Evolutionary conservation across 53 echinoderm and acorn worm genomes (phyloP), one percentile per base, ranked within the genome.

Genomic region (Echinometra lucunter): DNA sequence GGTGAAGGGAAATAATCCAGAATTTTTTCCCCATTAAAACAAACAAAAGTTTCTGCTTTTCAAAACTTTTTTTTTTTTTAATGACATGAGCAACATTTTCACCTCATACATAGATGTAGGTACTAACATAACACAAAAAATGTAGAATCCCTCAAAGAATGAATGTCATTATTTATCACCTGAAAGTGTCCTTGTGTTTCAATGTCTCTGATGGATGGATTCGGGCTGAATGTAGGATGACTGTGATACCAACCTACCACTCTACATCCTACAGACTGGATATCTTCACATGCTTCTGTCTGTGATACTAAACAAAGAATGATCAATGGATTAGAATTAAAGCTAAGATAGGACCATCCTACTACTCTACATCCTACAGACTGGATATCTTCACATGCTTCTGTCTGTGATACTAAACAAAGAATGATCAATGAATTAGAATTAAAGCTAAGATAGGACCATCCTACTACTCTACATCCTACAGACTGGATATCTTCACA

Each of bases 231-330:
- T 55, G 97, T 96, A 27, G 99, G 99, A 74, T 99, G 99, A 92
- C 99, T 99, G 95, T 99, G 99, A 58, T 99, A 99, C 99, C 99
- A 99, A 18, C 99, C 99, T 5, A 99, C 97, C 17, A 99, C 98
- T 72, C 96, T 94, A 66, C 91, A 95, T 6, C 97, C 99, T 25
- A 89, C 60, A 17, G 94, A 89, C 95, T 95, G 91, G 81, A 99
- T 99, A n/a, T 95, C 63, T 72, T 97, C 98, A 82, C 95, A 99
- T 11, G 99, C 98, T 66, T 96, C 97, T 38, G 99, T 99, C 92
- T 99, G 99, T 6, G 99, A 98, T 40, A 99, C 99, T 99, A 89
- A 37, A 91, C 60, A 89, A 35, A 38, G 21, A 57, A 58, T 21
- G 60, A 58, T 34, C 4, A 1, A 89, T 85, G 49, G 18, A n/a